phyloP scores from a whole-genome alignment of 2,888 invertebrate species.

The Coleophora flavipennella region DNA sequence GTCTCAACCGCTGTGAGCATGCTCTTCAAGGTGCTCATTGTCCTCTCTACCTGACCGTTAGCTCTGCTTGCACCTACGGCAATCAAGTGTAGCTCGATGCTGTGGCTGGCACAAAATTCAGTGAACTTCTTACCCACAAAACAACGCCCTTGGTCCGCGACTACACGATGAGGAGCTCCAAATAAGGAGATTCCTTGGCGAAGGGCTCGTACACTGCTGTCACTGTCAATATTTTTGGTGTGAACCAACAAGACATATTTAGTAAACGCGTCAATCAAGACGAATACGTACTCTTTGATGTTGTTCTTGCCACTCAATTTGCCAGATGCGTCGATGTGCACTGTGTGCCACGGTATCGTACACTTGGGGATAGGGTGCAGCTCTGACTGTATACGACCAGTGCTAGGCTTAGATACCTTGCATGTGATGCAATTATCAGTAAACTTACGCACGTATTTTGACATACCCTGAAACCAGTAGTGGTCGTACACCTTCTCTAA shows the following conservation, averaged over 20 bases:
- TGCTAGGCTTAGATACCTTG: conserved; percentile 19
- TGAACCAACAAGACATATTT: conserved; percentile 17
- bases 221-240: conserved; percentile 15
- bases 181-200: conserved; percentile 8
- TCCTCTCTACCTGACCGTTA: conserved; percentile 23
- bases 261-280: conserved; percentile 22
- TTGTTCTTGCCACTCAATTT: conserved; percentile 22
- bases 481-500: conserved; percentile 17
- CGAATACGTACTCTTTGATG: conserved; percentile 23
- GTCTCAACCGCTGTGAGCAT: conserved; percentile 22
- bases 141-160: conserved; percentile 17
- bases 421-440: conserved; percentile 27
- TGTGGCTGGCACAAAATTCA: conserved; percentile 14
- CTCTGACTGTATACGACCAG: no score
- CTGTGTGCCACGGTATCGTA: conserved; percentile 14
- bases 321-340: conserved; percentile 20
- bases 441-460: conserved; percentile 22
- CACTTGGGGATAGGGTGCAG: conserved; percentile 26
- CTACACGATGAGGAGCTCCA: conserved; percentile 11
- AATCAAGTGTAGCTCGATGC: conserved; percentile 18
- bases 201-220: conserved; percentile 11
- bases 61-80: conserved; percentile 21
- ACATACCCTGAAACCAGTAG: conserved; percentile 24
- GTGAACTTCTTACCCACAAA: conserved; percentile 4
- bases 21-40: conserved; percentile 17